Percentiles rank a stretch among this genome's conserved stretches.
Conservation (phyloP, 2,797 vertebrate genomes). For the Synaphobranchus kaupii region DNA sequence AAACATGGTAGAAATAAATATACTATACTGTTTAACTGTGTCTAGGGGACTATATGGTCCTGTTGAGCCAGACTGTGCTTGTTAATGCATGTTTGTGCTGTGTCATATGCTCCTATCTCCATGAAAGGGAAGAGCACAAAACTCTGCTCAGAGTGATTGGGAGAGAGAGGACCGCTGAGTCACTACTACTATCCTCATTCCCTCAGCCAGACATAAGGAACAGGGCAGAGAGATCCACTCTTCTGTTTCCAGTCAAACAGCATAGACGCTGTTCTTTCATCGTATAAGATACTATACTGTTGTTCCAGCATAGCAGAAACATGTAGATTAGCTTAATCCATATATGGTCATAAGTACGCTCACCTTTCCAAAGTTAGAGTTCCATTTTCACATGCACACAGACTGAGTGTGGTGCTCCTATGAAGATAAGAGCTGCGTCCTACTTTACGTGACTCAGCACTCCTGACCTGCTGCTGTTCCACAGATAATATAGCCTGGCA, state of each 20-base stretch:
- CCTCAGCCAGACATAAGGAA: conserved; percentile 38
- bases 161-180: conserved; percentile 50
- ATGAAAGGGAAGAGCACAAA: conserved; percentile 42
- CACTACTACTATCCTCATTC: conserved; percentile 56
- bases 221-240: background rate
- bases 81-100: conserved; percentile 46
- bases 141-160: conserved; percentile 52
- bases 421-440: conserved; percentile 75
- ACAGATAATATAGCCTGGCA: conserved; percentile 64
- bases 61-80: background rate
- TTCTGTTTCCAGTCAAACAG: background rate
- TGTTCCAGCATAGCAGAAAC: background rate
- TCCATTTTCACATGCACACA: conserved; percentile 60
- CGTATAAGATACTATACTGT: background rate
- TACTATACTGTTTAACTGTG: background rate
- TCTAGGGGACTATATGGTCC: background rate
- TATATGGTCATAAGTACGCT: background rate
- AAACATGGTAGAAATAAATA: background rate
- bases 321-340: background rate
- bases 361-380: conserved; percentile 31
- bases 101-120: conserved; percentile 57
- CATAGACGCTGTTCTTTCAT: background rate
- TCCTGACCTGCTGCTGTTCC: conserved; percentile 62
- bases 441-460: conserved; percentile 77
- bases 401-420: conserved; percentile 68